Conservation (phyloP, 2,797 vertebrate genomes). For the Gymnoscopelus braueri region DNA sequence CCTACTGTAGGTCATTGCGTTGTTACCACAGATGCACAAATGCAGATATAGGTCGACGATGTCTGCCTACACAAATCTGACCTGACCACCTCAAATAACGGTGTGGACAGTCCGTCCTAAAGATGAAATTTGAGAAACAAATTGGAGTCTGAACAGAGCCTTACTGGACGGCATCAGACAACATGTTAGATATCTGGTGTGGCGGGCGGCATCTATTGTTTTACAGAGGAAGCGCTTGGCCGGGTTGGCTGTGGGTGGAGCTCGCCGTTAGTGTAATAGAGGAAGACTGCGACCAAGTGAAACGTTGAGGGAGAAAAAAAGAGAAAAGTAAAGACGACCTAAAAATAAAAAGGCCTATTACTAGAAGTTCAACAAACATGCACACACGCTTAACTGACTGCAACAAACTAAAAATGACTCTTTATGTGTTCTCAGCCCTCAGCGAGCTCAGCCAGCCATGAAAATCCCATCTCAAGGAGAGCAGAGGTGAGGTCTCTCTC, state of each 20-base stretch:
- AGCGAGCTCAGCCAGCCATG: conserved; percentile 83
- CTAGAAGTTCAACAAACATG: conserved; percentile 82
- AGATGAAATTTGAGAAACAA: too few relatives aligned
- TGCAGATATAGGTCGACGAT: too few relatives aligned
- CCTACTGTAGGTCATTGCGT: too few relatives aligned
- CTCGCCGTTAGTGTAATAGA: conserved; percentile 51
- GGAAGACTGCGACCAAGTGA: conserved; percentile 71
- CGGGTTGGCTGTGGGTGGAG: conserved; percentile 13
- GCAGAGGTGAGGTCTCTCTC: conserved; percentile 83
- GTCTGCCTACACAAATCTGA: too few relatives aligned
- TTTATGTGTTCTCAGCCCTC: conserved; percentile 84
- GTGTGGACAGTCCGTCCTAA: too few relatives aligned
- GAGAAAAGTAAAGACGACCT: not conserved
- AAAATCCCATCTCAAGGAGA: conserved; percentile 87
- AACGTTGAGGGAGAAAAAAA: conserved; percentile 38
- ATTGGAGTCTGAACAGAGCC: too few relatives aligned
- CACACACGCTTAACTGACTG: conserved; percentile 80
- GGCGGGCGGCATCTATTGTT: not conserved
- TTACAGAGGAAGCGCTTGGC: conserved; percentile 27
- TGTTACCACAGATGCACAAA: too few relatives aligned
- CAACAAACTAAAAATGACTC: conserved; percentile 83
- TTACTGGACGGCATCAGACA: conserved; percentile 7
- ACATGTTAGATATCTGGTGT: conserved; percentile 28
- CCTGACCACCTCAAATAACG: too few relatives aligned
- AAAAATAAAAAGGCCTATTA: conserved; percentile 63